Conservation (phyloP, 2,888 invertebrate genomes). For the Lasius platythorax region DNA sequence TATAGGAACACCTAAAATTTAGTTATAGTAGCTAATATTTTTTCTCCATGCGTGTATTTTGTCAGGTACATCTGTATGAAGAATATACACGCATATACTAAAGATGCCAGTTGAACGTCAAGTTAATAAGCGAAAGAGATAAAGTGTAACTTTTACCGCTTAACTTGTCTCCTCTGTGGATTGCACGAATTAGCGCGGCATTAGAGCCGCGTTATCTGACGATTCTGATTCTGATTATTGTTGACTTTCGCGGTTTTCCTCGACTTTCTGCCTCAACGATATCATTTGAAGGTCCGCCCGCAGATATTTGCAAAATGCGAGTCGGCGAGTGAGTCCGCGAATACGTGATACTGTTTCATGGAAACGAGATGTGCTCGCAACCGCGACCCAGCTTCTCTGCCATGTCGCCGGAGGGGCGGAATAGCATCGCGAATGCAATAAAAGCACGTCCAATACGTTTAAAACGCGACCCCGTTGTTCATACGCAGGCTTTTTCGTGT, state of each 20-base stretch:
- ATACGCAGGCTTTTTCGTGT: not conserved
- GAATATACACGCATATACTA: not conserved
- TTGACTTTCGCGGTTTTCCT: not conserved
- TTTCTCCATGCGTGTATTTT: not conserved
- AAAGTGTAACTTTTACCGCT: not conserved
- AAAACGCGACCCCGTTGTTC: slow-evolving; percentile 48
- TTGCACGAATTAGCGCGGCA: not conserved
- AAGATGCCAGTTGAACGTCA: not conserved
- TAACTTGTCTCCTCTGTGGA: not conserved
- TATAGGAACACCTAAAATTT: too few relatives aligned
- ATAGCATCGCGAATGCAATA: slow-evolving; percentile 51
- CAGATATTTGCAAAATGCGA: slow-evolving; percentile 24
- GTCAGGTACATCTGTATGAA: not conserved
- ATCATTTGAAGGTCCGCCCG: not conserved
- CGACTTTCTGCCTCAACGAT: not conserved
- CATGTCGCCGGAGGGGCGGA: slow-evolving; percentile 38
- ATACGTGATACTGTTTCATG: slow-evolving; percentile 64
- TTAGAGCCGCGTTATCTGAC: not conserved
- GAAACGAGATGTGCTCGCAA: slow-evolving; percentile 58
- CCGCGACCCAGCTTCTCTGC: slow-evolving; percentile 42
- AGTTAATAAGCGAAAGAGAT: not conserved
- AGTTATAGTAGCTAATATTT: too few relatives aligned
- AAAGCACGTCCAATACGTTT: slow-evolving; percentile 63
- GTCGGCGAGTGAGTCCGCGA: slow-evolving; percentile 13
- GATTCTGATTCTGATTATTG: slow-evolving; percentile 7